Percentiles rank a stretch among this genome's conserved stretches.
Conservation (phyloP, 2,797 vertebrate species). For the Acanthurus leucopareius region DNA sequence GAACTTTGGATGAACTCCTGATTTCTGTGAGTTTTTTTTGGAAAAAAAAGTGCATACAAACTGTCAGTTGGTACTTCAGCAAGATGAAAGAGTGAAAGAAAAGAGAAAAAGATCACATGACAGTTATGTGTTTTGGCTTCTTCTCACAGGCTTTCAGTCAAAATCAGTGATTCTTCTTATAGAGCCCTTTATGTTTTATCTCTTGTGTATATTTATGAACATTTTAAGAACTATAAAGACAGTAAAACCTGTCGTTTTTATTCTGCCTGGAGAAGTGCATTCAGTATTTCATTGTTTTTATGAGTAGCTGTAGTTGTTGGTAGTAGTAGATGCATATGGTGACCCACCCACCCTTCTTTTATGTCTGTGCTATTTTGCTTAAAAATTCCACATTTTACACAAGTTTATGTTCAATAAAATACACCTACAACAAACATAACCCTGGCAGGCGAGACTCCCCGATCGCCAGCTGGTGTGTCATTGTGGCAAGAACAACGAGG, state of each 20-base stretch:
- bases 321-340: neutral
- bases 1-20: neutral
- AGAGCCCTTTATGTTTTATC: neutral
- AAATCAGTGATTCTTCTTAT: neutral
- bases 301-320: neutral
- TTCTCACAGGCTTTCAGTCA: neutral
- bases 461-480: constrained; percentile 50
- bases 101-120: constrained; percentile 8
- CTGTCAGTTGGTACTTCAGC: constrained; percentile 20
- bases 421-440: constrained; percentile 42
- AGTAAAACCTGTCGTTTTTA: neutral
- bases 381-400: constrained; percentile 12
- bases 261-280: neutral
- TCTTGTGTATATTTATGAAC: neutral
- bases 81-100: constrained; percentile 4
- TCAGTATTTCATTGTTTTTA: neutral
- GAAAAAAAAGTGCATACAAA: neutral
- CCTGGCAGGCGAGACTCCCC: constrained; percentile 22
- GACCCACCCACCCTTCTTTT: constrained; percentile 3
- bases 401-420: constrained; percentile 27
- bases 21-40: constrained; percentile 10
- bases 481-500: constrained; percentile 33
- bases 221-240: constrained; percentile 1
- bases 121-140: neutral
- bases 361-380: constrained; percentile 14